Evolutionary conservation across 2,888 invertebrate species (phyloP).

Genomic region (Rhopalosiphum nymphaeae): DNA sequence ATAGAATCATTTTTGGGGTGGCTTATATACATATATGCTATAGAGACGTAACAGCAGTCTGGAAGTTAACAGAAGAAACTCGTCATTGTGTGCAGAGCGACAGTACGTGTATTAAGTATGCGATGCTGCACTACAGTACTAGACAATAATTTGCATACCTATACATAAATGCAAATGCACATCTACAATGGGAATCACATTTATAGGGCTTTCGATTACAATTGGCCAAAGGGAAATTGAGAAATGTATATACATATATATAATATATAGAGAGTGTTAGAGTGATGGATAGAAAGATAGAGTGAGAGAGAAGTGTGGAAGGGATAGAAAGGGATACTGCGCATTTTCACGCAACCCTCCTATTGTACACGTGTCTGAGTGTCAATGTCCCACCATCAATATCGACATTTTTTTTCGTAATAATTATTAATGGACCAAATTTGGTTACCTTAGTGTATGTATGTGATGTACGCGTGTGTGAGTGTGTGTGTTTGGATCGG

Average conservation of each 20-base stretch:
- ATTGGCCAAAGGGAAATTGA: neutral
- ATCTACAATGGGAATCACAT: neutral
- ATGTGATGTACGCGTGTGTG: too few species aligned
- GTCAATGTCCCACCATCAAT: constrained; percentile 12
- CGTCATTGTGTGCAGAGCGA: neutral
- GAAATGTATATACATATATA: neutral
- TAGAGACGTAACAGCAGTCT: neutral
- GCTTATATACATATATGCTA: neutral
- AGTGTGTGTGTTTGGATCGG: neutral
- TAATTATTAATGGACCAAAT: constrained; percentile 23
- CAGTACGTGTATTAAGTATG: neutral
- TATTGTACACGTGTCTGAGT: neutral
- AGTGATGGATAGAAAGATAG: neutral
- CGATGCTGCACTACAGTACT: neutral
- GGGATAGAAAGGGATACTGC: neutral
- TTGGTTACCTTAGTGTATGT: neutral
- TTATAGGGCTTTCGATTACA: neutral
- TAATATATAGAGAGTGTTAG: neutral
- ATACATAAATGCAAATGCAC: constrained; percentile 17
- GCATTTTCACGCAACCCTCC: neutral
- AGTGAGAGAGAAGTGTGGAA: neutral
- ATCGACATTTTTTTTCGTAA: neutral
- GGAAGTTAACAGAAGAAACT: neutral
- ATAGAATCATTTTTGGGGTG: neutral
- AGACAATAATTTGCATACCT: neutral